Conservation (phyloP, 2,113 vertebrate species). For the Anas platyrhynchos region DNA sequence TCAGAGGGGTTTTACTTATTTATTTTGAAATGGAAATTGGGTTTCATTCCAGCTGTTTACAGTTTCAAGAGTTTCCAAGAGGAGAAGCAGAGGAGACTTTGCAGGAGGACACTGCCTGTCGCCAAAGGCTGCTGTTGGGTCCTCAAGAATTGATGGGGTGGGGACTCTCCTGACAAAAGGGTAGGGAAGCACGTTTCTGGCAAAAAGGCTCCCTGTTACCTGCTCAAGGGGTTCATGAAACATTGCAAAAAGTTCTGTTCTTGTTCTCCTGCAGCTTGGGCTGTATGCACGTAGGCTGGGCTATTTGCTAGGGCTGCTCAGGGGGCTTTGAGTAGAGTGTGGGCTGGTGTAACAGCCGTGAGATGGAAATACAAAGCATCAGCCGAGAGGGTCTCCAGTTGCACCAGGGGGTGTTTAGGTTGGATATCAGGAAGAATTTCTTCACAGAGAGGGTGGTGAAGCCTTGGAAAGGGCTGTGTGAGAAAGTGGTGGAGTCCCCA, state of each 20-base stretch:
- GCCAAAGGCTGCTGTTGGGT: fast-evolving
- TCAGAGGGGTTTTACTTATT: neutral
- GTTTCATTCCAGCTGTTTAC: constrained; percentile 3
- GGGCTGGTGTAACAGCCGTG: neutral
- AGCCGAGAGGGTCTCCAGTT: neutral
- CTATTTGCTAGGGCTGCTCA: neutral
- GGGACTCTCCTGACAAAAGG: neutral
- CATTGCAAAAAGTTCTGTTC: neutral
- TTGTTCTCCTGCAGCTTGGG: neutral
- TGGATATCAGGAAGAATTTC: no score
- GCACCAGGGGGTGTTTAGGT: no score
- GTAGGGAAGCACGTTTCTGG: neutral
- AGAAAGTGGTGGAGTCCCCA: no score
- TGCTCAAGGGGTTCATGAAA: neutral
- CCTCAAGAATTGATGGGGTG: fast-evolving
- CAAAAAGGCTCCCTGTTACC: neutral
- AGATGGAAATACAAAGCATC: neutral
- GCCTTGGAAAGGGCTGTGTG: no score
- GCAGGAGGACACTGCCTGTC: neutral
- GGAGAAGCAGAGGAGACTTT: neutral
- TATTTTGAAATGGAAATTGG: neutral
- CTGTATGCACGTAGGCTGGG: fast-evolving
- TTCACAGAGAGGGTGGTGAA: no score
- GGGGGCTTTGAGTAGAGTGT: neutral
- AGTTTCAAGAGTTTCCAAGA: neutral